A percentile compares a stretch with the other conserved stretches of the same genome.
phyloP scores from a whole-genome alignment of 2,888 invertebrate species.

The Clitarchus hookeri region DNA sequence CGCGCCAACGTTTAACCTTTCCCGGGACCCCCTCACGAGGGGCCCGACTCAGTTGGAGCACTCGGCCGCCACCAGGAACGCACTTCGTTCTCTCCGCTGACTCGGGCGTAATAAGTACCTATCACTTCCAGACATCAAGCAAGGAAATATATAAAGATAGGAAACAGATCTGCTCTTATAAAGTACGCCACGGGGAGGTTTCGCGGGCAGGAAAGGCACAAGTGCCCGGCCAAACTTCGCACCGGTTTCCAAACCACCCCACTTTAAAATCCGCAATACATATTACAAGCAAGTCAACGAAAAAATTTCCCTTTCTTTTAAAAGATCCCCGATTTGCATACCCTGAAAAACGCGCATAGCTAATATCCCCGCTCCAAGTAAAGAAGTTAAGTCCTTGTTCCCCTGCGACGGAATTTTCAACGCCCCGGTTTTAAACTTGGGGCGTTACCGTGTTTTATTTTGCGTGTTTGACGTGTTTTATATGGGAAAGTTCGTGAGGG shows the following conservation, averaged over 20 bases:
- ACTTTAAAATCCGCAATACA: too few species aligned
- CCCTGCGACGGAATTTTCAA: background rate
- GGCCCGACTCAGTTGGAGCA: background rate
- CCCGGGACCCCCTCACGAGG: background rate
- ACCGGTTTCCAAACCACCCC: too few species aligned
- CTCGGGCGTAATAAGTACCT: slow-evolving; percentile 17
- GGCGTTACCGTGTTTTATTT: background rate
- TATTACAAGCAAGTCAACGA: too few species aligned
- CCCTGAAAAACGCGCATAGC: too few species aligned
- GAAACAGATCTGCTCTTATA: slow-evolving; percentile 24
- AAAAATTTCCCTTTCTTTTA: too few species aligned
- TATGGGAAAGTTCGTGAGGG: slow-evolving; percentile 25
- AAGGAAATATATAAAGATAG: slow-evolving; percentile 17
- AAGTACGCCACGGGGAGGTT: background rate
- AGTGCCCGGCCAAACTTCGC: background rate
- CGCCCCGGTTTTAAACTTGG: background rate
- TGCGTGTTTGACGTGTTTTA: slow-evolving; percentile 12
- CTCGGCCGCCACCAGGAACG: background rate
- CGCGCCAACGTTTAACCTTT: slow-evolving; percentile 16
- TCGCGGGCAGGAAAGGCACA: background rate
- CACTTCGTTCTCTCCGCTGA: background rate
- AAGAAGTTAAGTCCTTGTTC: background rate
- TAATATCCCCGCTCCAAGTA: too few species aligned
- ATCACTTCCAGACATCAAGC: slow-evolving; percentile 18
- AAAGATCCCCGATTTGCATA: too few species aligned